Base-by-base conservation (phyloP, 2,888 invertebrate species). In the Patella pellucida region DNA sequence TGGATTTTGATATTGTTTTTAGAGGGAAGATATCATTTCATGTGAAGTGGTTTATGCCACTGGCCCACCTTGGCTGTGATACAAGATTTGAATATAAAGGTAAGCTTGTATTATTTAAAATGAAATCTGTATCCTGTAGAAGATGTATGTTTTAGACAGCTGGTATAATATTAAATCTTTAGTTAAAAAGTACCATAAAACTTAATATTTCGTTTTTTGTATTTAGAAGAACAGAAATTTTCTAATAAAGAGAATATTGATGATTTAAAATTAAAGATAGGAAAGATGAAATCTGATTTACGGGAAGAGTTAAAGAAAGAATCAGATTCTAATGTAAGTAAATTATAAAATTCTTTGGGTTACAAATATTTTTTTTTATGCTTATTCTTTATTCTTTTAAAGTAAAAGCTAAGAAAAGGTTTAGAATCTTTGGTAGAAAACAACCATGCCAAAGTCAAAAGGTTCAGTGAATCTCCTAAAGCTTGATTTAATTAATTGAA, bases 41-140 rank as follows among this genome's bases (percentile, higher is more conserved):
- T 91, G 92, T 96, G 86, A 97, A 97, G 89, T 97, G 97, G 97
- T 96, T 95, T 91, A 95, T 97, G 86, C 95, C 96, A 0, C 93
- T 98, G 56, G 94, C 95, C 82, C 96, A 97, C 88, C 95, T 96
- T 52, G 92, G 93, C 76, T 94, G 87, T 56, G 87, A 85, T 72
- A 80, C 83, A 16, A 85, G 80, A 72, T 78, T 82, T 54, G 77
- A 77, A 12, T 78, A 82, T 72, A 73, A 73, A 75, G 82, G 80
- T 83, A 72, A 76, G 41, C 54, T 14, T 3, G 15, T 68, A 23
- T 56, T 4, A 12, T 16, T 41, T 41, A 41, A 41, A 41, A 41
- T 41, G 41, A 41, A 41, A 41, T 41, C 41, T 41, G 7, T 41
- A 7, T 41, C 9, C 41, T 41, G 41, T 41, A 41, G 9, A 9